Percentiles rank a stretch among this genome's conserved stretches.
Conservation (phyloP, 92 coral and sea anemone species). For the Zoanthus sociatus region DNA sequence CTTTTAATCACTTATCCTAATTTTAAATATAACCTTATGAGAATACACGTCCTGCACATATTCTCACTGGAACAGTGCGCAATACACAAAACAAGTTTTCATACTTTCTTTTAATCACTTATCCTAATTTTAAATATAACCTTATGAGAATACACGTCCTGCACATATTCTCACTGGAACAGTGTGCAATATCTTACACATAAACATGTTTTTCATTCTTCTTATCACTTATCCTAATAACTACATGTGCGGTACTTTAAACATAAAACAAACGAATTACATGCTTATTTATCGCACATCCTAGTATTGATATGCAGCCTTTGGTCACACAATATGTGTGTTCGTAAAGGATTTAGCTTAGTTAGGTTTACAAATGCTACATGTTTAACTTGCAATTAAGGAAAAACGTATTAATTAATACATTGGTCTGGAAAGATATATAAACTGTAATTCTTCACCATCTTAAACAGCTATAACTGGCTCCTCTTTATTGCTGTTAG, state of each 20-base stretch:
- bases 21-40: not conserved
- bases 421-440: not conserved
- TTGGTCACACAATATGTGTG: no score
- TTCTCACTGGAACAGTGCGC: not conserved
- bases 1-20: no score
- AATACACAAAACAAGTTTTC: not conserved
- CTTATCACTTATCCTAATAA: no score
- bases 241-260: no score
- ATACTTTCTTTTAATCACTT: no score
- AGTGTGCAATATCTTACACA: not conserved
- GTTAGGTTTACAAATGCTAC: no score
- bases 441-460: not conserved
- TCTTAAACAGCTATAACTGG: not conserved
- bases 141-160: not conserved
- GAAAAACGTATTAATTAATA: not conserved
- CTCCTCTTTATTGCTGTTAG: not conserved
- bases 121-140: no score
- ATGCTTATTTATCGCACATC: no score
- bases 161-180: not conserved
- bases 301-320: no score
- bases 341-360: no score
- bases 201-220: not conserved
- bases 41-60: not conserved
- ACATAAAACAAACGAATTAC: no score
- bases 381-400: not conserved